Evolutionary conservation across 2,113 vertebrate genomes (phyloP), one percentile per base, ranked within the genome.

Genomic region (Pterocles burchelli): DNA sequence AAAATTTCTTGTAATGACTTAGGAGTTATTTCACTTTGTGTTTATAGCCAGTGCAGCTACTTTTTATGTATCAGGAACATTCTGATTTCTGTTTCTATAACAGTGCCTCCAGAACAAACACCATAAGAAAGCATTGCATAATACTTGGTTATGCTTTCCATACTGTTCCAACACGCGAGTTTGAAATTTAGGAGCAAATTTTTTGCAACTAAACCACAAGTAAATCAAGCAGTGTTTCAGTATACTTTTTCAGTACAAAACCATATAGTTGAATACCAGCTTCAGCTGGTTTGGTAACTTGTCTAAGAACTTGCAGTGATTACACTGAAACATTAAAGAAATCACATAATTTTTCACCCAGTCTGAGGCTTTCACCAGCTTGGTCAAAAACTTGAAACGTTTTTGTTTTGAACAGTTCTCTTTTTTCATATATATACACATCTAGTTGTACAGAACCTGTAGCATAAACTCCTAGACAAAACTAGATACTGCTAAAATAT

Each of bases 61-160:
- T 73, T 67, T 67, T 48, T 58, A 54, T 71, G 17, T 67, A 75
- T 80, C 43, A 58, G 34, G 38, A 65, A 22, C 38, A 65, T 96
- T 97, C 62, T 91, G 65, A 88, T 48, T 95, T 94, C 43, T 94
- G 31, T 85, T 95, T 93, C 51, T 67, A 14, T 86, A 96, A 80
- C 55, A 95, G 48, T 74, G 79, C 26, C 65, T 85, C 85, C 51
- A 59, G 59, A 97, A 78, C 17, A 85, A 96, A 48, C 28, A 89
- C 29, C 26, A 55, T 3, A 41, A 88, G 43, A 91, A 95, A 80
- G 28, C 74, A 46, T 46, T 86, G 82, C 57, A 63, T 62, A 73
- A 46, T 90, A 84, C 61, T 90, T 72, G 68, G 36, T 55, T 82
- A 20, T 72, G 26, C 14, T 85, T 88, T 83, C 72, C 13, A 26